Percentiles rank a stretch among this genome's conserved stretches.
phyloP scores from a whole-genome alignment of 37 sponge, comb jelly and placozoan genomes.

The Spongia lamella region DNA sequence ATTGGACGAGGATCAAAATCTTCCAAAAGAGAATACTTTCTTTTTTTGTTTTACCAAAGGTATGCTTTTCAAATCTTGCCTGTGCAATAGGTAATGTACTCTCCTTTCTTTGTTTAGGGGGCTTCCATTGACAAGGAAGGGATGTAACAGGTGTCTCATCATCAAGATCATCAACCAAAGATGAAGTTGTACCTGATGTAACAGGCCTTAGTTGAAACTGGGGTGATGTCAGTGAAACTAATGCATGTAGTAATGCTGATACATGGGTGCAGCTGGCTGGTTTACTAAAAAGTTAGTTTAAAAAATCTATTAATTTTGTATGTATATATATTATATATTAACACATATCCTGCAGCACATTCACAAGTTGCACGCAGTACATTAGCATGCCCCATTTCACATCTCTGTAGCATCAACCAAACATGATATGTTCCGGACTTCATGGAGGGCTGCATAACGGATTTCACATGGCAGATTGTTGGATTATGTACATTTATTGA shows the following conservation, averaged over 20 bases:
- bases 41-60: slow-evolving; percentile 13
- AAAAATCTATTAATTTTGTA: too few species aligned
- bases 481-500: slow-evolving; percentile 6
- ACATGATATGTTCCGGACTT: background rate
- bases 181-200: background rate
- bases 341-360: slow-evolving; percentile 69
- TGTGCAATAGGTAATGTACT: slow-evolving; percentile 9
- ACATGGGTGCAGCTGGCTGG: slow-evolving; percentile 66
- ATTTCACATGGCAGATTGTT: background rate
- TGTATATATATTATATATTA: background rate
- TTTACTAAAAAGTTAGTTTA: slow-evolving; percentile 11
- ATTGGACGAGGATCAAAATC: slow-evolving; percentile 36
- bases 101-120: slow-evolving; percentile 19
- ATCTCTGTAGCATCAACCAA: slow-evolving; percentile 11
- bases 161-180: slow-evolving; percentile 25
- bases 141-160: slow-evolving; percentile 38
- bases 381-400: slow-evolving; percentile 29
- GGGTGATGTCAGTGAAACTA: background rate
- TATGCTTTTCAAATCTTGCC: slow-evolving; percentile 15
- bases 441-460: slow-evolving; percentile 11
- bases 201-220: slow-evolving; percentile 15
- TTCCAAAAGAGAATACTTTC: background rate
- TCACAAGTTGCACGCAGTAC: slow-evolving; percentile 61
- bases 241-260: slow-evolving; percentile 1
- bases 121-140: slow-evolving; percentile 35